These are phyloP conservation scores for Synanthedon formicaeformis DNA, from an alignment of 2,888 invertebrate species.

Conservation along the genomic window DNA sequence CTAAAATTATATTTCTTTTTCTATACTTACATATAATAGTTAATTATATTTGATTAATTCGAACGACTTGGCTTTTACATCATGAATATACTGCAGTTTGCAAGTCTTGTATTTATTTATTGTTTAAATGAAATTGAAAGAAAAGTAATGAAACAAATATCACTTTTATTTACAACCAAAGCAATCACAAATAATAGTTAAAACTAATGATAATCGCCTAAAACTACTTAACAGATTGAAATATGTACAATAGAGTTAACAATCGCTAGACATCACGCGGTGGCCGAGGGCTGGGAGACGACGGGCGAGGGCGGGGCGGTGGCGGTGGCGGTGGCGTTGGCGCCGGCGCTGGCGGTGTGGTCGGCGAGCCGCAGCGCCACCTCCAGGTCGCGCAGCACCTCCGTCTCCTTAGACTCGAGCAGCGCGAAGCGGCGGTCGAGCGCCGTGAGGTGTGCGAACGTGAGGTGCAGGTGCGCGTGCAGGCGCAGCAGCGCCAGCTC, in stretches of 20 bases:
- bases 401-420: constrained; percentile 96
- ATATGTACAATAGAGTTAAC: constrained; percentile 68
- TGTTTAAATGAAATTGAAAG: background rate
- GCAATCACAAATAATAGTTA: constrained; percentile 66
- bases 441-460: constrained; percentile 95
- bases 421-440: constrained; percentile 87
- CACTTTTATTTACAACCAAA: constrained; percentile 71
- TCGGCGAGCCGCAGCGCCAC: constrained; percentile 79
- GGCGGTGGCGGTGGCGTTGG: constrained; percentile 18
- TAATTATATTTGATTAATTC: no score
- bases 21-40: no score
- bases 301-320: constrained; percentile 56
- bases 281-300: constrained; percentile 61
- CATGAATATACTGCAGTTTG: no score
- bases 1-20: no score
- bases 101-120: no score
- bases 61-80: no score
- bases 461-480: constrained; percentile 96
- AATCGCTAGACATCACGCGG: constrained; percentile 51
- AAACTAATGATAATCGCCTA: constrained; percentile 64
- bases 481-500: constrained; percentile 93
- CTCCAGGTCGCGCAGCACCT: constrained; percentile 84
- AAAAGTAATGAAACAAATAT: constrained; percentile 69
- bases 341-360: constrained; percentile 10
- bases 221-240: constrained; percentile 68